Evolutionary conservation across 2,113 vertebrate genomes (phyloP).

Genomic region (Corythoichthys haematopterus): DNA sequence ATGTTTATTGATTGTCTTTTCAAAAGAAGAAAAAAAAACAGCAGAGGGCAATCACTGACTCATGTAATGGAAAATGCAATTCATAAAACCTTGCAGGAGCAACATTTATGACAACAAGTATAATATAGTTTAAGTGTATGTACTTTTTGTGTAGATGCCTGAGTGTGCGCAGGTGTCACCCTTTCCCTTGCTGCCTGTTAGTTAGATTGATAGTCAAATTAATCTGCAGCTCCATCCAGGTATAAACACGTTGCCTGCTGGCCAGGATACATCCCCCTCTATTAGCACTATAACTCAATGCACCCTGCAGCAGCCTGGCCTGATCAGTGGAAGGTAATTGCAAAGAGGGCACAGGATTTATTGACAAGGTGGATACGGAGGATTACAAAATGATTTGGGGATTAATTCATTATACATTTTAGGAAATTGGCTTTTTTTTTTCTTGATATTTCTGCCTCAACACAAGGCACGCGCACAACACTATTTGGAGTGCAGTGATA

Average conservation of each 20-base stretch:
- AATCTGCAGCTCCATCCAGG: slow-evolving; percentile 59
- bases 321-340: slow-evolving; percentile 60
- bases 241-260: slow-evolving; percentile 64
- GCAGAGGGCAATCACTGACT: slow-evolving; percentile 1
- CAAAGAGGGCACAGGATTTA: slow-evolving; percentile 53
- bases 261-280: slow-evolving; percentile 52
- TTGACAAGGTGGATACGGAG: slow-evolving; percentile 33
- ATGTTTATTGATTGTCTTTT: neutral
- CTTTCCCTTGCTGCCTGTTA: slow-evolving; percentile 39
- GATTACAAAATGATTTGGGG: slow-evolving; percentile 47
- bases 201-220: slow-evolving; percentile 65
- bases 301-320: slow-evolving; percentile 55
- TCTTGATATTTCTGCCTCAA: neutral
- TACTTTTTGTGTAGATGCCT: slow-evolving; percentile 4
- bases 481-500: neutral
- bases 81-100: neutral
- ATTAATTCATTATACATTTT: slow-evolving; percentile 49
- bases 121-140: neutral
- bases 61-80: slow-evolving; percentile 1
- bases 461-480: slow-evolving; percentile 3
- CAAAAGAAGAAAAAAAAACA: neutral
- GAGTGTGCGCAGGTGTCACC: slow-evolving; percentile 13
- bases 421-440: slow-evolving; percentile 35
- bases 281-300: slow-evolving; percentile 61
- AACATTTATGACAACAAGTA: neutral